phyloP scores from a whole-genome alignment of 2,888 invertebrate genomes.

The Drosophila bunnanda region DNA sequence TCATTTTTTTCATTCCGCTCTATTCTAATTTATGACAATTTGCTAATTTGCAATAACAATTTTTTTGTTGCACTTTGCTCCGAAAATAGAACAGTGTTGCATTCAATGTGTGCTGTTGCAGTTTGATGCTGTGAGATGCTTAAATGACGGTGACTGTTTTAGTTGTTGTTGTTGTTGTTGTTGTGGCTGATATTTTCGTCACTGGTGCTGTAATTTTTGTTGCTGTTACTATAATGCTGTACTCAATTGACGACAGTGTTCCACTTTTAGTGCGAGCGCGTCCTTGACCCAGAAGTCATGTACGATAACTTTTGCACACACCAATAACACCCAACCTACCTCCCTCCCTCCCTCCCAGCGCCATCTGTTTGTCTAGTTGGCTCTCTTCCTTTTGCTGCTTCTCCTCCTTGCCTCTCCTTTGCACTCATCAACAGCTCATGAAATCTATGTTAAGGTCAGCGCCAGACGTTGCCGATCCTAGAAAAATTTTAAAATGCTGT shows the following conservation, averaged over 20 bases:
- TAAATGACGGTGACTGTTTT: constrained; percentile 28
- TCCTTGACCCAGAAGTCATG: constrained; percentile 69
- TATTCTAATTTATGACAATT: constrained; percentile 47
- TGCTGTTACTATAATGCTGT: constrained; percentile 7
- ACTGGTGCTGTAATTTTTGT: constrained; percentile 9
- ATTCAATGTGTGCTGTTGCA: constrained; percentile 33
- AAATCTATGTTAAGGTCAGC: constrained; percentile 32
- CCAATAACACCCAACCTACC: background rate
- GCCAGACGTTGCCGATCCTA: constrained; percentile 16
- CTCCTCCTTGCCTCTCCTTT: constrained; percentile 1
- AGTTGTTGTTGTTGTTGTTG: background rate
- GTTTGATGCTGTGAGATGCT: constrained; percentile 60
- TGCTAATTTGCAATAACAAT: constrained; percentile 60
- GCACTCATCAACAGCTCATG: background rate
- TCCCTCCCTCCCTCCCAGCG: background rate
- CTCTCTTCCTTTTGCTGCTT: background rate
- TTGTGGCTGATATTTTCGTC: constrained; percentile 17
- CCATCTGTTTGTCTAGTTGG: constrained; percentile 6
- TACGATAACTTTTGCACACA: constrained; percentile 12
- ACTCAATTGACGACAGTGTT: constrained; percentile 55
- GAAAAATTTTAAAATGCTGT: constrained; percentile 11
- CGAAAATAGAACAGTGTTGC: constrained; percentile 57
- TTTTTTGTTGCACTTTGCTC: constrained; percentile 60
- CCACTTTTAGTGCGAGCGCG: constrained; percentile 60
- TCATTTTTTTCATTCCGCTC: constrained; percentile 10